A percentile compares a stretch with the other conserved stretches of the same genome.
Evolutionary conservation across 2,797 vertebrate species (phyloP).

Genomic region (Bryconaethiops microstoma): DNA sequence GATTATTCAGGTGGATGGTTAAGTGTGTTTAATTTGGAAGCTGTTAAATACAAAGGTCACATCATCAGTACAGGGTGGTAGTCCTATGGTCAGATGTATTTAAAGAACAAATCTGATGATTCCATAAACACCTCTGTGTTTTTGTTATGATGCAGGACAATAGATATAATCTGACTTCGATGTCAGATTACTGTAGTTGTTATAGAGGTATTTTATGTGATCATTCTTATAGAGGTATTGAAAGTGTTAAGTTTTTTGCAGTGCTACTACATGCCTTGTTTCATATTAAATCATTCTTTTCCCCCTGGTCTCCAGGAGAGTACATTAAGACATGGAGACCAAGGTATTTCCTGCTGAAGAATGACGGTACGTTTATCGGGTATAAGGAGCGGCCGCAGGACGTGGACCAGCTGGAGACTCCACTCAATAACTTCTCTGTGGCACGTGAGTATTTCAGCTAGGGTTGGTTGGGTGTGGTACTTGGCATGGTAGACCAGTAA

Average conservation of each 20-base stretch:
- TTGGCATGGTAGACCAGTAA: too few relatives aligned
- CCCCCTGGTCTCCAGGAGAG: constrained; percentile 79
- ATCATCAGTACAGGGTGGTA: too few relatives aligned
- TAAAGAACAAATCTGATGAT: too few relatives aligned
- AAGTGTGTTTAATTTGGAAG: neutral
- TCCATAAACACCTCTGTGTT: neutral
- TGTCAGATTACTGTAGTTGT: neutral
- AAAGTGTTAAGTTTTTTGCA: too few relatives aligned
- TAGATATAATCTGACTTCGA: constrained; percentile 38
- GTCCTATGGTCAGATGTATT: too few relatives aligned
- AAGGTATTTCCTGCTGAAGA: constrained; percentile 94
- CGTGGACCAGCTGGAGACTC: constrained; percentile 93
- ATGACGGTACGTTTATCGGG: constrained; percentile 94
- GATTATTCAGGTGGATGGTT: neutral
- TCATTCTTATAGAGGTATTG: too few relatives aligned
- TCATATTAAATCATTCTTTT: neutral
- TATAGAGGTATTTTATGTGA: too few relatives aligned
- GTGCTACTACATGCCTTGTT: too few relatives aligned
- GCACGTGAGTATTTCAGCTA: constrained; percentile 84
- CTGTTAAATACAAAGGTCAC: too few relatives aligned
- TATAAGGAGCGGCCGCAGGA: constrained; percentile 97
- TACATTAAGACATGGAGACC: constrained; percentile 99
- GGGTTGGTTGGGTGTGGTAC: too few relatives aligned
- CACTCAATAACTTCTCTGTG: constrained; percentile 98
- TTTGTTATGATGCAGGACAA: constrained; percentile 47